Evolutionary conservation across 2,113 vertebrate genomes (phyloP), one percentile per base, ranked within the genome.

Genomic region (Nyctereutes procyonoides): DNA sequence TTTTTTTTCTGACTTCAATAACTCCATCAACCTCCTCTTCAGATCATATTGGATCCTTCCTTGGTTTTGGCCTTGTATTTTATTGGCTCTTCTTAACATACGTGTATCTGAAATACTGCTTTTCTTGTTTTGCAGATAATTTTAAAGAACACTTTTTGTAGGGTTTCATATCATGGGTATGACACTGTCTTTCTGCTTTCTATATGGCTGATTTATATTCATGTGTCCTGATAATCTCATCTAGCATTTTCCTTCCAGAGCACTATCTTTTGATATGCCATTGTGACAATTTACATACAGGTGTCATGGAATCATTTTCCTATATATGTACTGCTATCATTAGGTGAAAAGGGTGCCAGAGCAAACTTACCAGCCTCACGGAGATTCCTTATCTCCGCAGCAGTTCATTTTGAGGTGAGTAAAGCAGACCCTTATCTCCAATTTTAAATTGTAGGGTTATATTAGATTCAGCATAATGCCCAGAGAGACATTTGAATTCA

Each of bases 401-500:
- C 22, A 56, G 88, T 93, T 97, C 73, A 77, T 60, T 93, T 74
- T 48, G 58, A 74, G 58, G 4, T 1, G 16, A 98, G 63, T 35
- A 69, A 8, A 58, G 35, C 12, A 73, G 22, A 28, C 85, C 24
- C 32, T 67, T 19, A 0, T 90, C 83, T 97, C 91, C 56, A 14
- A 0, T 62, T 94, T 84, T 90, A 95, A 96, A 73, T 20, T 1
- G 19, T 76, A 53, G 24, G 56, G 19, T 88, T 92, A 24, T 83
- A 58, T 60, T 58, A 76, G 38, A 74, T 76, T 16, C 1, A 6
- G 67, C 53, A 30, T 93, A 76, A 93, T 89, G 76, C 80, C 93
- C 83, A 62, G 93, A 88, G 92, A 97, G 84, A 88, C 56, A 43
- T 97, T 97, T 91, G 81, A 92, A 96, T 97, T 88, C 90, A 81